Evolutionary conservation across 2,888 invertebrate genomes (phyloP).

Genomic region (Petrolisthes cinctipes): DNA sequence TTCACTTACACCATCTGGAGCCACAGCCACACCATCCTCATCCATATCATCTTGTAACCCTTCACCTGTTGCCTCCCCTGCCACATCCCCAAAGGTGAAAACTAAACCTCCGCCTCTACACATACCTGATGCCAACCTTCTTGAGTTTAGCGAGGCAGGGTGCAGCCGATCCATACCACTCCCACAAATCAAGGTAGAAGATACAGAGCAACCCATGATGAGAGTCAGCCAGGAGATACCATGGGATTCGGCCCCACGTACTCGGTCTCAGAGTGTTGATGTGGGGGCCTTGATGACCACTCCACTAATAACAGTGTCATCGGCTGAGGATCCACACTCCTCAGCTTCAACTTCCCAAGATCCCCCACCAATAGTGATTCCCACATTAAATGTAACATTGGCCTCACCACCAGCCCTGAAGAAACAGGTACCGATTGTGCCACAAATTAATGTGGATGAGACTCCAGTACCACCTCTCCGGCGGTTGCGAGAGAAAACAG

Average conservation of each 20-base stretch:
- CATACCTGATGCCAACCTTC: constrained; percentile 63
- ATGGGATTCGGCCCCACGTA: constrained; percentile 64
- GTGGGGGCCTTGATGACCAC: constrained; percentile 49
- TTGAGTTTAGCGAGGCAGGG: constrained; percentile 26
- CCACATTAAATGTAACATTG: constrained; percentile 67
- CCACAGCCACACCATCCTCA: constrained; percentile 49
- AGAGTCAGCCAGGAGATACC: constrained; percentile 9
- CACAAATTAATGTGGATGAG: constrained; percentile 43
- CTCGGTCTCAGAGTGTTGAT: constrained; percentile 65
- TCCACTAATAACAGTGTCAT: constrained; percentile 61
- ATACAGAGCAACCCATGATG: constrained; percentile 35
- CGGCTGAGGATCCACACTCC: constrained; percentile 44
- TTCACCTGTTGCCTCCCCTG: constrained; percentile 56
- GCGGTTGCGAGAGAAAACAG: constrained; percentile 37
- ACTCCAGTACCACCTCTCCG: constrained; percentile 44
- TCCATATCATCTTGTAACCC: constrained; percentile 47
- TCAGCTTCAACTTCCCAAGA: background rate
- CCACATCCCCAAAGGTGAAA: constrained; percentile 63
- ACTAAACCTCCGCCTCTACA: constrained; percentile 64
- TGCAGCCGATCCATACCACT: constrained; percentile 14
- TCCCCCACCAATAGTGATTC: constrained; percentile 61
- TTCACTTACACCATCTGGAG: constrained; percentile 45
- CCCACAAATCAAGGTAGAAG: constrained; percentile 61
- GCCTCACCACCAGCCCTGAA: constrained; percentile 66
- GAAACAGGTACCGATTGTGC: constrained; percentile 34